Base-by-base conservation (phyloP, 2,888 invertebrate genomes). In the Drosophila vallismaia region DNA sequence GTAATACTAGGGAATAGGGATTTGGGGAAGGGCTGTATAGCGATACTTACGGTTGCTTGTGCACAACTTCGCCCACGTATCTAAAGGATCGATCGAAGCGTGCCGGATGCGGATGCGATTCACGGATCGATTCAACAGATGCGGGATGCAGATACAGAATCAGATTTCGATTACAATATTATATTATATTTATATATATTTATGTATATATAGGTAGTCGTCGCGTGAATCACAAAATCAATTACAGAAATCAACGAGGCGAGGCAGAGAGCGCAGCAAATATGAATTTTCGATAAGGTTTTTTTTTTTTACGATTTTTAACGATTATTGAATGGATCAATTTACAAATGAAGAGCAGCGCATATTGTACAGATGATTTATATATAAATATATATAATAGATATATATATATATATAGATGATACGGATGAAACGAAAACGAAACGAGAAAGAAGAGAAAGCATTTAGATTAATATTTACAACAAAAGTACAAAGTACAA, bases 31-130 rank as follows among this genome's bases (percentile, higher is more conserved):
- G 52, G 14, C 40, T 38, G 38, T 56, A 62, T 59, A 70, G 62
- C 56, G 53, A 74, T 90, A 94, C 94, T 95, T 94, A 95, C 94
- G 94, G 94, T 91, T 94, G 94, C 87, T 94, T 94, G 92, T 94
- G 94, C 91, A 94, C 94, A 89, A 94, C 94, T 92, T 94, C 95
- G 81, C 94, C 94, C 86, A 94, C 94, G 93, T 94, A 93, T 93
- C 94, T 94, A 92, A 56, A 77, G 57, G 73, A 75, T 75, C 77
- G 74, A 72, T 71, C 81, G 75, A 74, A 70, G 70, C 26, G 57
- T 70, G 69, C 58, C 59, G 49, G 64, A 44, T 54, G 36, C 38
- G 40, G 19, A 36, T 55, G 48, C 60, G 52, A 54, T 51, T 51
- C 53, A 44, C 52, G 48, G 57, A 38, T 51, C 36, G 28, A 54